A percentile compares a stretch with the other conserved stretches of the same genome.
Evolutionary conservation across 1,140 invertebrate genomes (phyloP).

Genomic region (Antheraea mylitta): DNA sequence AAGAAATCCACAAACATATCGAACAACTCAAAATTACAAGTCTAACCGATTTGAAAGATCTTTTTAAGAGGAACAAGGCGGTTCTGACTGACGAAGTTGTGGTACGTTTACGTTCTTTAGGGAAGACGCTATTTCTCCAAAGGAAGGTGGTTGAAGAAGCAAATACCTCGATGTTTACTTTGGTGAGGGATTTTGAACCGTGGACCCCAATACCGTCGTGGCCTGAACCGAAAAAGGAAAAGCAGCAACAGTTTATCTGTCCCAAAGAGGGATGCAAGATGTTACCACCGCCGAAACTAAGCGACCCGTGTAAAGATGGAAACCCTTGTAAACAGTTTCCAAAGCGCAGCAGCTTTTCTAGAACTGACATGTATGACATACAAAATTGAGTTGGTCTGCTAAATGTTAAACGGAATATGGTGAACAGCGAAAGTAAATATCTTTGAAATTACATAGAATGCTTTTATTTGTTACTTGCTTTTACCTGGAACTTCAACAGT

Average conservation of each 20-base stretch:
- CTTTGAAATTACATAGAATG: neutral
- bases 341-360: slow-evolving; percentile 5
- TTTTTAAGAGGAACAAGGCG: neutral
- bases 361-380: neutral
- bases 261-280: slow-evolving; percentile 47
- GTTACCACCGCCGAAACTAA: slow-evolving; percentile 22
- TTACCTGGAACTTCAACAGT: too few species aligned
- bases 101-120: neutral
- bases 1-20: neutral
- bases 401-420: neutral
- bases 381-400: neutral
- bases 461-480: neutral
- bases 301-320: slow-evolving; percentile 18
- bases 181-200: slow-evolving; percentile 42
- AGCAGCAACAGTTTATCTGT: slow-evolving; percentile 32
- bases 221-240: slow-evolving; percentile 33
- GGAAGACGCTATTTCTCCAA: neutral
- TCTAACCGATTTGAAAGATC: neutral
- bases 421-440: slow-evolving; percentile 27
- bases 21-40: neutral
- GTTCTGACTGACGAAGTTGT: neutral
- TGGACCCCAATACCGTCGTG: slow-evolving; percentile 59
- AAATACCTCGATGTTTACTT: neutral
- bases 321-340: slow-evolving; percentile 32
- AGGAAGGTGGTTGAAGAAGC: slow-evolving; percentile 1